Percentiles rank a stretch among this genome's conserved stretches.
Evolutionary conservation across 2,888 invertebrate species (phyloP).

Genomic region (Cotesia congregata): DNA sequence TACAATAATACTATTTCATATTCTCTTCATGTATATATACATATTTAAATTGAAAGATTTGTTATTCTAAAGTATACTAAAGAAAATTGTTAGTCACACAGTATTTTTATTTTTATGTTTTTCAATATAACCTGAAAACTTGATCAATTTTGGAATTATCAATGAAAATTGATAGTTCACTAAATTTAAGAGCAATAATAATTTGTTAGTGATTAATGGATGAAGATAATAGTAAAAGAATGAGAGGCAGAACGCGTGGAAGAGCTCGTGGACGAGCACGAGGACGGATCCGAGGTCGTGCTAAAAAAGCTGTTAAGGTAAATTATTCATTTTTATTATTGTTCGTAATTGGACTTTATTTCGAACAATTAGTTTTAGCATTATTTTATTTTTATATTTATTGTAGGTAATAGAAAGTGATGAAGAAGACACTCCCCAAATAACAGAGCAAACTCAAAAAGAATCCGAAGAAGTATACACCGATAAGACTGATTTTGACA

Average conservation of each 20-base stretch:
- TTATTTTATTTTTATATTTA: slow-evolving; percentile 45
- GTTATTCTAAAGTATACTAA: too few relatives aligned
- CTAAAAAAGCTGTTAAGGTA: slow-evolving; percentile 82
- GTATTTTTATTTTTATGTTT: neutral
- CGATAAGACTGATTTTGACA: slow-evolving; percentile 54
- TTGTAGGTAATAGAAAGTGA: slow-evolving; percentile 70
- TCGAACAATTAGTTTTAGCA: neutral
- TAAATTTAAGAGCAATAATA: neutral
- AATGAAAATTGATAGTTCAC: neutral
- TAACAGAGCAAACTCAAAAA: slow-evolving; percentile 59
- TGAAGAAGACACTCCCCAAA: slow-evolving; percentile 68
- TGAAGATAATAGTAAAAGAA: slow-evolving; percentile 73
- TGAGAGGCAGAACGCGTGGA: slow-evolving; percentile 83
- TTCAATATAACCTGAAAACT: neutral
- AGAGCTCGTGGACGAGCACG: slow-evolving; percentile 83
- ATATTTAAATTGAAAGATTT: too few relatives aligned
- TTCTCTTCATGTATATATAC: too few relatives aligned
- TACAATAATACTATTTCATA: too few relatives aligned
- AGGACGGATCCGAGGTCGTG: slow-evolving; percentile 78
- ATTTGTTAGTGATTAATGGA: slow-evolving; percentile 66
- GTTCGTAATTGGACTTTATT: slow-evolving; percentile 5
- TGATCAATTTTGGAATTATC: neutral
- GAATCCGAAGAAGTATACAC: slow-evolving; percentile 53
- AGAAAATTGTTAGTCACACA: too few relatives aligned
- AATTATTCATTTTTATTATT: slow-evolving; percentile 16